Base-by-base conservation (phyloP, 2,888 invertebrate species). In the Adela reaumurella region DNA sequence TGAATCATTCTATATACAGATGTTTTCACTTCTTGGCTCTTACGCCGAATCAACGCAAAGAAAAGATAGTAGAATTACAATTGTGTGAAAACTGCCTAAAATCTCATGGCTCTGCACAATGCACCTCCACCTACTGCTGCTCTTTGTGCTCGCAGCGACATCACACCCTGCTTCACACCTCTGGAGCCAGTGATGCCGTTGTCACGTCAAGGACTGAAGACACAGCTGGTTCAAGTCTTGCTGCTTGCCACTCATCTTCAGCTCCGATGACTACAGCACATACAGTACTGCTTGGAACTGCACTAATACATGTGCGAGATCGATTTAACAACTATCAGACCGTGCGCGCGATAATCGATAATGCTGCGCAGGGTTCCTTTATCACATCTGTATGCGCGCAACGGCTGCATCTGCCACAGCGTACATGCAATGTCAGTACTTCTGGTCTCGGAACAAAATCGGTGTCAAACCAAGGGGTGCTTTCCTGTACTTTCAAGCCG, bases 281-380 rank as follows among this genome's bases (percentile, higher is more conserved):
- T 16, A 19, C 46, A 18, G 49, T 49, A 14, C 19, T 49, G 14
- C 24, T 49, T 1, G 49, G 49, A 3, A 49, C 49, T 11, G 45
- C 41, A 8, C 10, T 20, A 5, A 35, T 49, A n/a, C 46, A 19
- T 16, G 49, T 46, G 5, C 16, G 24, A 4, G 41, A 19, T n/a
- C 20, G 41, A 4, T 20, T 4, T 11, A 18, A 14, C 17, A n/a
- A 42, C 18, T 17, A n/a, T 5, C n/a, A 16, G 8, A 41, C 19
- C 18, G 28, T 42, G 2, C 49, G 49, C 6, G 49, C 47, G 3
- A 18, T 51, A 1, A 49, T 49, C 10, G 51, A 51, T 35, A 49
- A 49, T 17, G 45, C 47, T 1, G 46, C 51, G 2, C 47, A 49
- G n/a, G 47, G 47, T 20, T 49, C 24, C 16, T 51, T 51, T 19